Percentiles rank a stretch among this genome's conserved stretches.
These are phyloP conservation scores for Euschistus heros DNA, from an alignment of 1,140 invertebrate genomes.

Conservation along the genomic window DNA sequence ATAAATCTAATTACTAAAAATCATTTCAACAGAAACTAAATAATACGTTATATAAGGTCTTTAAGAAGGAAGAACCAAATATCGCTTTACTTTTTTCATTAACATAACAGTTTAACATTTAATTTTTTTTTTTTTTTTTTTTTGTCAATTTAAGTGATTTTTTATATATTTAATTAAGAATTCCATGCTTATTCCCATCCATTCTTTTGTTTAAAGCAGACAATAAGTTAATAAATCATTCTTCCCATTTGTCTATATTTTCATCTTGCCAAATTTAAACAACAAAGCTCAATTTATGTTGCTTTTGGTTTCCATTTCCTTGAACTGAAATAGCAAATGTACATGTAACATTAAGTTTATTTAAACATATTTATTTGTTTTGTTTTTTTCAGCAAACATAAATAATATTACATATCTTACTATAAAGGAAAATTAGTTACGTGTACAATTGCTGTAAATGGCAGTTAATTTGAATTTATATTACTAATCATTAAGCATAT, in stretches of 20 bases:
- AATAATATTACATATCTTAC: background rate
- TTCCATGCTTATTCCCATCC: background rate
- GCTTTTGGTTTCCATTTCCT: background rate
- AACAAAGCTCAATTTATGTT: constrained; percentile 1
- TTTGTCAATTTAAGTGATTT: too few species aligned
- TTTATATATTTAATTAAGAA: too few species aligned
- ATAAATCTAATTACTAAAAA: background rate
- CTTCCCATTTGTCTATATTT: constrained; percentile 17
- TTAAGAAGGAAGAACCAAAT: background rate
- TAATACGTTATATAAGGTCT: background rate
- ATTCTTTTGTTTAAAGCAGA: constrained; percentile 7
- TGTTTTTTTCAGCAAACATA: background rate
- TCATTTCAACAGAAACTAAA: background rate
- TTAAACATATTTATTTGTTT: background rate
- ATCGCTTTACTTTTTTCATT: background rate
- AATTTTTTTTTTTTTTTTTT: too few species aligned
- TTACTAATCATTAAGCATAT: background rate
- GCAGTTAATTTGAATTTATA: background rate
- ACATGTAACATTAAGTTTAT: background rate
- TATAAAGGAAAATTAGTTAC: background rate
- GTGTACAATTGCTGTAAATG: background rate
- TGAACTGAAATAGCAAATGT: background rate
- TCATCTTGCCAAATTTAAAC: constrained; percentile 12
- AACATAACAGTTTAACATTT: background rate
- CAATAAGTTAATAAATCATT: constrained; percentile 17